Conservation (phyloP, 1,140 invertebrate species). For the Zophobas atratus region DNA sequence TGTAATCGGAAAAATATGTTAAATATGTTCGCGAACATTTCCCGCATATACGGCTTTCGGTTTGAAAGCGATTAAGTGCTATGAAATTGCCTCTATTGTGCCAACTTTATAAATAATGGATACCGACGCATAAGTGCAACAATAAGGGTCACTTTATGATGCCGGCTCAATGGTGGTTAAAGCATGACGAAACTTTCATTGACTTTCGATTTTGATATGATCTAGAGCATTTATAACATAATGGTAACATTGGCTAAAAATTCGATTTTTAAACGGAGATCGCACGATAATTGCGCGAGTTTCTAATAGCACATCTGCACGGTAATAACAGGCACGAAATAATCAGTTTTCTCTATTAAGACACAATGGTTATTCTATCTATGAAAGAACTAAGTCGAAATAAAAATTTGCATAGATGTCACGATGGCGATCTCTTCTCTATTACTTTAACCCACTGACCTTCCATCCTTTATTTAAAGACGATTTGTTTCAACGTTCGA, state of each 20-base stretch:
- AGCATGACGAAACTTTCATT: constrained; percentile 7
- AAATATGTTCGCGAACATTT: constrained; percentile 1
- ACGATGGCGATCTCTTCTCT: constrained; percentile 13
- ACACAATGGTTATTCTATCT: not conserved
- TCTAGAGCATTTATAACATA: not conserved
- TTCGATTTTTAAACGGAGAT: not conserved
- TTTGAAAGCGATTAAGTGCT: not conserved
- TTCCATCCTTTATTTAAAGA: constrained; percentile 41
- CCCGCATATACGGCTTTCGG: constrained; percentile 7
- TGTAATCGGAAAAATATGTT: not conserved
- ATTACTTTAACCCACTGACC: constrained; percentile 45
- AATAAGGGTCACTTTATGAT: not conserved
- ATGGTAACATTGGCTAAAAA: too few relatives aligned
- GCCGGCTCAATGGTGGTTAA: not conserved
- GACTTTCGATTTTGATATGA: constrained; percentile 8
- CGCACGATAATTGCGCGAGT: not conserved
- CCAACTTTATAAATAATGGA: not conserved
- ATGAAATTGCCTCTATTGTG: not conserved
- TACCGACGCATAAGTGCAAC: not conserved
- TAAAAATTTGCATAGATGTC: constrained; percentile 36
- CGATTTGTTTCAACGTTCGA: constrained; percentile 33
- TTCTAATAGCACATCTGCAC: not conserved
- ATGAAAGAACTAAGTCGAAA: constrained; percentile 7
- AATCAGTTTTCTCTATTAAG: not conserved
- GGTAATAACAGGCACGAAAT: not conserved